Base-by-base conservation (phyloP, 2,113 vertebrate genomes). In the Labrus mixtus region DNA sequence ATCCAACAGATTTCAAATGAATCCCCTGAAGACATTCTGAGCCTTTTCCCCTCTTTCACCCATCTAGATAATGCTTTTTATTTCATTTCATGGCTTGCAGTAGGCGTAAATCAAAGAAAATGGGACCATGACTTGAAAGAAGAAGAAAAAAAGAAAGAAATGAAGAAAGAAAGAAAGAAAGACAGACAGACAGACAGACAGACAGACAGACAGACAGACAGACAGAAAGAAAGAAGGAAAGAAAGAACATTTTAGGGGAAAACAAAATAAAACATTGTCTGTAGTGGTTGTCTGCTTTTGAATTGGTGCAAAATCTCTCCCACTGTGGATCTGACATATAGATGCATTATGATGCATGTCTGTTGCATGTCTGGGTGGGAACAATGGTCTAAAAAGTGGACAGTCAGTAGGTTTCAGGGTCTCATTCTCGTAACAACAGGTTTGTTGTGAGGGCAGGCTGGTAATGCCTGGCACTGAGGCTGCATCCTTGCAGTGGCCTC, bases 381-480 rank as follows among this genome's bases (percentile, higher is more conserved):
- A 73, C 65, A 71, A 6, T 73, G 74, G 65, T 60, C 54, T 45
- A 50, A 45, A 74, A 68, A 59, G 55, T 79, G 63, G 36, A 60
- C 60, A 61, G 73, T 84, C 65, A 62, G 36, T 5, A 3, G 1
- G 59, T 50, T 33, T 11, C 76, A 76, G 59, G 58, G 65, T 46
- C 41, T 65, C 65, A 59, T 8, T 48, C 56, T 65, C 57, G 73
- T 85, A 85, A 93, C 90, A 93, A 86, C 86, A 63, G 78, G 62
- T 83, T 75, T 50, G 33, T 86, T 92, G 89, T 91, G 73, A 54
- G 15, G 54, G 63, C 45, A 68, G 71, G 81, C 82, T 90, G 87
- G 83, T 69, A 46, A 91, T 78, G 89, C 91, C 92, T 91, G 92
- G 91, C 83, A 93, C 92, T 29, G 73, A 82, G 60, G 58, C 69